Conservation (phyloP, 1,140 invertebrate species). For the Streblospio benedicti region DNA sequence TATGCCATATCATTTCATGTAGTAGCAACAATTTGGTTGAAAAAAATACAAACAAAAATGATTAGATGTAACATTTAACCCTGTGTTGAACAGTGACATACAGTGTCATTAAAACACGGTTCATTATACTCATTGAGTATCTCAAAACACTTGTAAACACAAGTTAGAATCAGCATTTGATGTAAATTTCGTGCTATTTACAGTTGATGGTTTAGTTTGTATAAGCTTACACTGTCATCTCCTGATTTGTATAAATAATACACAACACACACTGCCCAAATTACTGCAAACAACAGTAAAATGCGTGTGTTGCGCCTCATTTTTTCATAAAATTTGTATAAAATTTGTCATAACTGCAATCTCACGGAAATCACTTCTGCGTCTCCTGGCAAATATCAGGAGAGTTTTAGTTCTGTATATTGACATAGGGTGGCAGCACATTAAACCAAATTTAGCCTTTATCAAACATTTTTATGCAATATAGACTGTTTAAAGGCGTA, state of each 20-base stretch:
- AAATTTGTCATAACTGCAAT: too few species aligned
- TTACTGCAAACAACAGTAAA: slow-evolving; percentile 7
- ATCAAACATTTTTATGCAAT: too few species aligned
- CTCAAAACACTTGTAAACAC: not conserved
- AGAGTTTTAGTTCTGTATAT: too few species aligned
- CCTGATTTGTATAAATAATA: slow-evolving; percentile 12
- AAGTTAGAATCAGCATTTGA: not conserved
- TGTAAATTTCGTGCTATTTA: not conserved
- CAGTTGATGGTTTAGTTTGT: not conserved
- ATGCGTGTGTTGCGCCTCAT: slow-evolving; percentile 13
- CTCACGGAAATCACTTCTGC: too few species aligned
- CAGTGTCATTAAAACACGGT: not conserved
- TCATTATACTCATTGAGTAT: not conserved
- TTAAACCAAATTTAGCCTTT: too few species aligned
- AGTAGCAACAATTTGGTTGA: too few species aligned
- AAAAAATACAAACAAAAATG: not conserved
- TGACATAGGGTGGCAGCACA: too few species aligned
- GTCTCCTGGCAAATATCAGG: too few species aligned
- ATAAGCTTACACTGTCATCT: slow-evolving; percentile 1
- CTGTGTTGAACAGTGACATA: not conserved
- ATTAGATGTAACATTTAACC: not conserved
- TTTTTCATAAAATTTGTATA: too few species aligned
- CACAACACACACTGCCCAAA: slow-evolving; percentile 10
- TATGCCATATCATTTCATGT: too few species aligned
- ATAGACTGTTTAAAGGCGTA: too few species aligned